A percentile compares a stretch with the other conserved stretches of the same genome.
Conservation (phyloP, 2,888 invertebrate species). For the Dryomyza anilis region DNA sequence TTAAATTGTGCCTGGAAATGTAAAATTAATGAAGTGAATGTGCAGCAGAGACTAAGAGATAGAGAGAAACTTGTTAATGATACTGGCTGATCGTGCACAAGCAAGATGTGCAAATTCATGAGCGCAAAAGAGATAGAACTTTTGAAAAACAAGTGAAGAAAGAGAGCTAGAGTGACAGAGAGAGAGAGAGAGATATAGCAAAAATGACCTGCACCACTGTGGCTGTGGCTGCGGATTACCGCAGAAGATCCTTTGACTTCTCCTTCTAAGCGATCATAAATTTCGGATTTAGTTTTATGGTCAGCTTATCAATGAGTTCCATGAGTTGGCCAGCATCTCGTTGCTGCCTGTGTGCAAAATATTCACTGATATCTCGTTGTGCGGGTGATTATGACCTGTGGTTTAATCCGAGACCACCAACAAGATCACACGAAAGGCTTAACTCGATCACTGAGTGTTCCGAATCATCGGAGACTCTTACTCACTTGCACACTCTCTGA, state of each 20-base stretch:
- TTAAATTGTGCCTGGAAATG: conserved; percentile 25
- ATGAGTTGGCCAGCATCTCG: neutral
- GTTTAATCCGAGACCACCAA: conserved; percentile 48
- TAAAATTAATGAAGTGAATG: conserved; percentile 32
- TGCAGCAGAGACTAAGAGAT: too few species aligned
- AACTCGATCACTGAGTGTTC: neutral
- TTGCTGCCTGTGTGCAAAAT: neutral
- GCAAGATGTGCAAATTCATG: conserved; percentile 3
- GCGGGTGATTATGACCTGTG: conserved; percentile 40
- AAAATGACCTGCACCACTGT: neutral
- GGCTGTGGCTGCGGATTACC: conserved; percentile 42
- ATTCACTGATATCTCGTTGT: neutral
- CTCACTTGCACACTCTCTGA: neutral
- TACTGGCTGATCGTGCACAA: too few species aligned
- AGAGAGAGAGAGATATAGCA: neutral
- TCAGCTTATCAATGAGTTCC: conserved; percentile 32
- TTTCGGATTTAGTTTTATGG: conserved; percentile 49
- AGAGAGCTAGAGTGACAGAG: neutral
- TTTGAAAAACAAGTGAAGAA: neutral
- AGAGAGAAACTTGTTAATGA: too few species aligned
- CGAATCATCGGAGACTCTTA: neutral
- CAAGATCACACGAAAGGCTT: neutral
- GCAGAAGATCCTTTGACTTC: conserved; percentile 55
- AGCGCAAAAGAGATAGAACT: neutral
- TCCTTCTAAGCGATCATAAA: conserved; percentile 55